phyloP scores from a whole-genome alignment of 2,797 vertebrate species.

The Schizopygopsis pylzovi region DNA sequence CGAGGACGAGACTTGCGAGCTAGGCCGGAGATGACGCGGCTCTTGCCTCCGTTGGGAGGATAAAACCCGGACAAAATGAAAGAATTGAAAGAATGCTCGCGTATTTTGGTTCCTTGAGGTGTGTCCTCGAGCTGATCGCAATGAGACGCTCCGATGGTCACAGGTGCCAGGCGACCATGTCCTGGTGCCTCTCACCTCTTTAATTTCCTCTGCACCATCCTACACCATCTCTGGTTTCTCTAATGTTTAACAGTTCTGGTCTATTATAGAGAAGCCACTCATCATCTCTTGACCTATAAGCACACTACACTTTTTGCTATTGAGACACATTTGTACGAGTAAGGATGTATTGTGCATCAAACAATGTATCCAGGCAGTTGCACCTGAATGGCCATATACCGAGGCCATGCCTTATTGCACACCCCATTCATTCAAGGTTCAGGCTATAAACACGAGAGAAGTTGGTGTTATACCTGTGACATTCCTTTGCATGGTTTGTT shows the following conservation, averaged over 20 bases:
- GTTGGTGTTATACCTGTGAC: conserved; percentile 8
- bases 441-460: not conserved
- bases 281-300: not conserved
- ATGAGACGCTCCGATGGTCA: not conserved
- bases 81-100: not conserved
- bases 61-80: not conserved
- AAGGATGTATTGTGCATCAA: not conserved
- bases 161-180: conserved; percentile 21
- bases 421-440: not conserved
- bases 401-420: not conserved
- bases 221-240: not conserved
- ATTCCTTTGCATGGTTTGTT: conserved; percentile 1
- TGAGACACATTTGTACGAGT: not conserved
- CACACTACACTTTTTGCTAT: not conserved
- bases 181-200: not conserved
- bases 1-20: not conserved
- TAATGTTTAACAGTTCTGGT: not conserved
- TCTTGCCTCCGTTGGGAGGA: not conserved
- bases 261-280: not conserved
- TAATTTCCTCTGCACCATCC: not conserved
- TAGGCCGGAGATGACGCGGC: conserved; percentile 8
- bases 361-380: not conserved
- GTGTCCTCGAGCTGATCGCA: conserved; percentile 24
- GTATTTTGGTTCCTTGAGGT: conserved; percentile 37
- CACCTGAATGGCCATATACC: not conserved